Evolutionary conservation across 2,797 vertebrate genomes (phyloP), one percentile per base, ranked within the genome.

Genomic region (Cacajao melanocephalus): DNA sequence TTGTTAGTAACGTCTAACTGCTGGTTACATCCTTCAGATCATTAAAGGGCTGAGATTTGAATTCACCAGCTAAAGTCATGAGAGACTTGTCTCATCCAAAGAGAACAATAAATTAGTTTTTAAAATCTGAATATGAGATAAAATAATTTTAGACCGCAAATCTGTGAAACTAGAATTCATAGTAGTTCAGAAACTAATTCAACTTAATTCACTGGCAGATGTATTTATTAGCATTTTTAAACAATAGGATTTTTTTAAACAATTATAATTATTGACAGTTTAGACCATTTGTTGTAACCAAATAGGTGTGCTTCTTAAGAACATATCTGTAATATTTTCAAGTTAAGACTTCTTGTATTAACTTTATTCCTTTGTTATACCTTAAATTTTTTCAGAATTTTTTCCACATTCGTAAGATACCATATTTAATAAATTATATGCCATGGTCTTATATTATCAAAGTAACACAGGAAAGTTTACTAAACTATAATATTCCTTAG

Each of bases 381-480:
- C 26, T 58, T 95, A 90, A 41, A 89, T 22, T 72, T 91, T 91
- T 94, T 82, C 67, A 93, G 75, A 81, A 55, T 58, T 93, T 44
- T 67, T 67, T 92, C 52, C 12, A 46, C 19, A 58, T 14, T 88
- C 13, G 7, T 88, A 96, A 55, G 5, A 83, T 58, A 41, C 2
- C 12, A 52, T 58, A 72, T 75, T 30, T 82, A 55, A 7, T 73
- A 81, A 75, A 95, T 85, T 76, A 57, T n/a, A 75, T 2, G 39
- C 28, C 14, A 22, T 70, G 22, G 0, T 9, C 20, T 39, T 36
- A 17, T 87, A 17, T 33, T 33, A 84, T 50, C 44, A 93, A 93
- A 96, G 72, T 94, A 97, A 92, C 36, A 75, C 19, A 85, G 57
- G 61, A 46, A 86, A 58, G 22, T 95, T n/a, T 93, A 86, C 41